Percentiles rank a stretch among this genome's conserved stretches.
These are phyloP conservation scores for Lathamus discolor DNA, from an alignment of 2,113 vertebrate genomes.

Conservation along the genomic window DNA sequence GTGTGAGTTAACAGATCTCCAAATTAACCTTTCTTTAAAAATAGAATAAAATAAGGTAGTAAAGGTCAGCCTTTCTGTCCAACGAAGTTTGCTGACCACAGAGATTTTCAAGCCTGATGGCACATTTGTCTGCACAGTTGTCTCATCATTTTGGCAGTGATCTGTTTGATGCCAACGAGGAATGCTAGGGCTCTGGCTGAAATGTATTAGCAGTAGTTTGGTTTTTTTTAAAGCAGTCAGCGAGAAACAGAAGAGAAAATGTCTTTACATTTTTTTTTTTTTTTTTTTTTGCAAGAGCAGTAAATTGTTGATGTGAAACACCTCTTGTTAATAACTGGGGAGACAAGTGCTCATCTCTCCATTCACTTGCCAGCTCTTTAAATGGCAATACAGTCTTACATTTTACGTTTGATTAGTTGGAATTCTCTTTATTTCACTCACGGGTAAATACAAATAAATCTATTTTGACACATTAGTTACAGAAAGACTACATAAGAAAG, in stretches of 20 bases:
- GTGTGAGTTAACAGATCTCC: constrained; percentile 31
- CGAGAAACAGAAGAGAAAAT: neutral
- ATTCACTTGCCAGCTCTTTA: neutral
- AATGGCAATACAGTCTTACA: neutral
- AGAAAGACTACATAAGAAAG: neutral
- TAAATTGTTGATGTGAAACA: constrained; percentile 42
- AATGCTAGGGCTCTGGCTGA: constrained; percentile 57
- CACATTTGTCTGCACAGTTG: constrained; percentile 41
- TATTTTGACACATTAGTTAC: neutral
- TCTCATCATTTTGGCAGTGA: constrained; percentile 64
- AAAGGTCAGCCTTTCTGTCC: constrained; percentile 33
- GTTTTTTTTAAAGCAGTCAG: neutral
- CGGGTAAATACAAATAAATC: neutral
- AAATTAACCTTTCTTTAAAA: constrained; percentile 34
- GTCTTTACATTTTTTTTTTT: neutral
- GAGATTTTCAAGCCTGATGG: constrained; percentile 50
- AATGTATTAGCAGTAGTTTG: constrained; percentile 23
- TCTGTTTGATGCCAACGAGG: constrained; percentile 58
- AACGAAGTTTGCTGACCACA: constrained; percentile 38
- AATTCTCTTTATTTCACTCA: constrained; percentile 31
- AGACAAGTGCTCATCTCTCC: constrained; percentile 5
- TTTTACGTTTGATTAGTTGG: neutral
- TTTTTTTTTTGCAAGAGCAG: neutral
- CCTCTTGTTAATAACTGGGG: constrained; percentile 8
- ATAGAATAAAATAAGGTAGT: neutral